Percentiles rank a stretch among this genome's conserved stretches.
Evolutionary conservation across 2,113 vertebrate genomes (phyloP).

Genomic region (Aldabrachelys gigantea): DNA sequence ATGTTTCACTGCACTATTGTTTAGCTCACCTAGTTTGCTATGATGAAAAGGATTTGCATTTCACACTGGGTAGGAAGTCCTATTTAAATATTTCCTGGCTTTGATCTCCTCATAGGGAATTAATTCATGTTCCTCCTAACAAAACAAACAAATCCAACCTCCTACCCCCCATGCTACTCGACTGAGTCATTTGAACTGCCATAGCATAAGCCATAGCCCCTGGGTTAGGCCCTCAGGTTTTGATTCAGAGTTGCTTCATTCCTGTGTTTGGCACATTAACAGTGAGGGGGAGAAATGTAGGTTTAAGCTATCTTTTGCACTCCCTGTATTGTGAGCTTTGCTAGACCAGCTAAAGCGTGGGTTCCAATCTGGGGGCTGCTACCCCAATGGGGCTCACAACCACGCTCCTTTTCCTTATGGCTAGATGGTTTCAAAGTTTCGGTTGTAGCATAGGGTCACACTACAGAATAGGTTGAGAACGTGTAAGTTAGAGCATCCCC

Average conservation of each 20-base stretch:
- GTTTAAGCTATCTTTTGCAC: accelerated
- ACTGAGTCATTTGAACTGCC: not conserved
- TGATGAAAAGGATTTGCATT: constrained; percentile 75
- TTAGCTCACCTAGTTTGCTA: constrained; percentile 68
- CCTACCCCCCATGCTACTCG: not conserved
- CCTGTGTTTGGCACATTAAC: not conserved
- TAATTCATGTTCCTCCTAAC: constrained; percentile 60
- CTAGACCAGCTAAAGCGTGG: not conserved
- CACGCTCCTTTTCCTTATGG: not conserved
- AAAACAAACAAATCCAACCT: not conserved
- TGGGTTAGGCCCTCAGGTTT: not conserved
- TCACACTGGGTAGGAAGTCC: constrained; percentile 76
- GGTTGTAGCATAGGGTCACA: not conserved
- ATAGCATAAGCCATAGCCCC: not conserved
- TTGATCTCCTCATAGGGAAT: constrained; percentile 73
- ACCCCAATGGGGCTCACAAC: not conserved
- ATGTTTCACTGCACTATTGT: constrained; percentile 70
- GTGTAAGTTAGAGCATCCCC: not conserved
- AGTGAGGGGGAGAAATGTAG: not conserved
- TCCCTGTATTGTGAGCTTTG: not conserved
- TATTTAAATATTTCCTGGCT: constrained; percentile 73
- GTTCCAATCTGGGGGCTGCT: not conserved
- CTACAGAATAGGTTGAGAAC: not conserved
- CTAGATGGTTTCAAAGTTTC: not conserved
- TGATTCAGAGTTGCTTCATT: not conserved